Conservation (phyloP, 2,888 invertebrate genomes). For the Chloroclystis v-ata region DNA sequence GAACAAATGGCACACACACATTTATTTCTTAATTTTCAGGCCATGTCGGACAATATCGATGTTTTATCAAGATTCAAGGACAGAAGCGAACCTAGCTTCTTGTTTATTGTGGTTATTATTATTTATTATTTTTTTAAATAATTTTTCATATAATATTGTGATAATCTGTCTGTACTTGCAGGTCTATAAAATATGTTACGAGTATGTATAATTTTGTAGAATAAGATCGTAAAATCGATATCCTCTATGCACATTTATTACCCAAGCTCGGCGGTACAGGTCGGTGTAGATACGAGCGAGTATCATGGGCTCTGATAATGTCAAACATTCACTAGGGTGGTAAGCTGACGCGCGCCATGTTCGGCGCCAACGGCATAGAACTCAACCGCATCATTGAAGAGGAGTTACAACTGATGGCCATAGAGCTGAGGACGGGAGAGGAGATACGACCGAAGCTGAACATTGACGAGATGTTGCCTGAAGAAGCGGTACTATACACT, state of each 20-base stretch:
- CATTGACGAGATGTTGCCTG: slow-evolving; percentile 65
- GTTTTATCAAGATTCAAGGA: slow-evolving; percentile 79
- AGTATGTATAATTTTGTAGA: too few species aligned
- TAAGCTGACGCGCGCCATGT: slow-evolving; percentile 69
- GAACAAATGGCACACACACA: too few species aligned
- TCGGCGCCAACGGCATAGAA: slow-evolving; percentile 70
- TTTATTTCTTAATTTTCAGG: slow-evolving; percentile 46
- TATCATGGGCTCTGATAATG: neutral
- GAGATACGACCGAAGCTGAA: slow-evolving; percentile 35
- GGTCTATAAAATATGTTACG: too few species aligned
- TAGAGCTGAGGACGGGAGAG: slow-evolving; percentile 36
- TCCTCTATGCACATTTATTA: too few species aligned
- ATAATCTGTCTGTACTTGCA: too few species aligned
- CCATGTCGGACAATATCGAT: slow-evolving; percentile 77
- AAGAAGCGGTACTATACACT: slow-evolving; percentile 68
- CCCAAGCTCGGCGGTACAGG: too few species aligned
- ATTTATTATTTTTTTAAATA: neutral
- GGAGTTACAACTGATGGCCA: slow-evolving; percentile 41
- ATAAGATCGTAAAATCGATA: too few species aligned
- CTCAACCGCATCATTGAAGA: slow-evolving; percentile 60
- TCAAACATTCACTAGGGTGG: slow-evolving; percentile 40
- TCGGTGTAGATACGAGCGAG: too few species aligned
- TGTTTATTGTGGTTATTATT: slow-evolving; percentile 77
- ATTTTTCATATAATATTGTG: neutral
- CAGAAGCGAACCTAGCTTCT: slow-evolving; percentile 83